Conservation (phyloP, 2,888 invertebrate genomes). For the Watsonalla cultraria region DNA sequence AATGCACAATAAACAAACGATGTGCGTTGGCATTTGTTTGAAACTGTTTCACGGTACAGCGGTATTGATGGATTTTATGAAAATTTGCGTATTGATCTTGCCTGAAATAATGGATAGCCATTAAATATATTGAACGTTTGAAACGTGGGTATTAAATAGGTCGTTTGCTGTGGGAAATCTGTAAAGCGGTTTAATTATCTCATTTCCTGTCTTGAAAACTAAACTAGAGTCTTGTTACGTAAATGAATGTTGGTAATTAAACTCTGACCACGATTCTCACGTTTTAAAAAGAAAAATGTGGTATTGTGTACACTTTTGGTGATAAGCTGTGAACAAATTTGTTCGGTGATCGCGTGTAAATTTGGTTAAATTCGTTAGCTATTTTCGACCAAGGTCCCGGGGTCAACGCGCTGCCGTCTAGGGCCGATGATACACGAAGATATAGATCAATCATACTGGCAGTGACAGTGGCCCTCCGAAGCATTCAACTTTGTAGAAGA, state of each 20-base stretch:
- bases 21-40: neutral
- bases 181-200: neutral
- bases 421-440: conserved; percentile 24
- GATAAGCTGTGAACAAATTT: conserved; percentile 60
- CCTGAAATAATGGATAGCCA: neutral
- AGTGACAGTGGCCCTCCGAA: neutral
- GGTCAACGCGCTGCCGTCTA: conserved; percentile 56
- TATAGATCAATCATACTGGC: conserved; percentile 1
- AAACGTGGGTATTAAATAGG: neutral
- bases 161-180: neutral
- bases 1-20: neutral
- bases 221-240: neutral
- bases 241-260: neutral
- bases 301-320: conserved; percentile 16
- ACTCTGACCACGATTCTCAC: neutral
- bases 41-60: neutral
- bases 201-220: neutral
- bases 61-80: neutral
- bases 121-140: neutral
- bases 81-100: neutral
- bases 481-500: neutral
- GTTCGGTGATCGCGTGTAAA: conserved; percentile 42
- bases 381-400: conserved; percentile 58
- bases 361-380: conserved; percentile 60
- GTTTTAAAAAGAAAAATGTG: conserved; percentile 12